These are phyloP conservation scores for Trogon melanurus DNA, from an alignment of 2,113 vertebrate genomes.

Conservation along the genomic window DNA sequence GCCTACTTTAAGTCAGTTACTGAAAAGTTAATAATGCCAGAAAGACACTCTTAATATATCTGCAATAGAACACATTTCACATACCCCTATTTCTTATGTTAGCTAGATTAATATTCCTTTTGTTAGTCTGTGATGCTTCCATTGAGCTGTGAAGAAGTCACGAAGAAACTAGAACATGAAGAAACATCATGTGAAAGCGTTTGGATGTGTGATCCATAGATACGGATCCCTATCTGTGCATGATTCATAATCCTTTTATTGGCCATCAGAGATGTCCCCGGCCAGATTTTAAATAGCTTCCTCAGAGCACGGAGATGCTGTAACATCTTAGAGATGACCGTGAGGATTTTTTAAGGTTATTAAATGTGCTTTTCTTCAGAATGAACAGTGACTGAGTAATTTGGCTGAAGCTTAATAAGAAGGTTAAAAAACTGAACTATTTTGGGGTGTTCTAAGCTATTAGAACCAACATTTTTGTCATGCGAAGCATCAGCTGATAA, in stretches of 20 bases:
- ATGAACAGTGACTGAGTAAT: not conserved
- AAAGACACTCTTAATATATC: not conserved
- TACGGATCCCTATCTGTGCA: rapidly evolving
- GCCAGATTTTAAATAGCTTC: not conserved
- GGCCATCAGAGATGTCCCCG: not conserved
- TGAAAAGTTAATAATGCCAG: not conserved
- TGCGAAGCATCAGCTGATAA: not conserved
- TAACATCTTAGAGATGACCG: not conserved
- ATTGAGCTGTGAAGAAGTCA: not conserved
- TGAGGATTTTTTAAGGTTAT: not conserved
- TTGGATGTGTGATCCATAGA: not conserved
- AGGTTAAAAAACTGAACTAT: not conserved
- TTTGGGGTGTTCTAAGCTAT: not conserved
- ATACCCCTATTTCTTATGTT: not conserved
- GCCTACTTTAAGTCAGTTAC: not conserved
- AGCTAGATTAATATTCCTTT: not conserved
- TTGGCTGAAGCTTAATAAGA: not conserved
- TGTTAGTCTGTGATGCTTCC: not conserved
- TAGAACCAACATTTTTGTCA: not conserved
- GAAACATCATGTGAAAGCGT: not conserved
- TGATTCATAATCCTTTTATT: not conserved
- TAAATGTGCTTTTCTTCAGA: not conserved
- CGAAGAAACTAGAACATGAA: not conserved
- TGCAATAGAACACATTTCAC: not conserved
- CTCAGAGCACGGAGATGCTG: not conserved